These are phyloP conservation scores for Cinara cedri DNA, from an alignment of 2,888 invertebrate genomes.

Conservation along the genomic window DNA sequence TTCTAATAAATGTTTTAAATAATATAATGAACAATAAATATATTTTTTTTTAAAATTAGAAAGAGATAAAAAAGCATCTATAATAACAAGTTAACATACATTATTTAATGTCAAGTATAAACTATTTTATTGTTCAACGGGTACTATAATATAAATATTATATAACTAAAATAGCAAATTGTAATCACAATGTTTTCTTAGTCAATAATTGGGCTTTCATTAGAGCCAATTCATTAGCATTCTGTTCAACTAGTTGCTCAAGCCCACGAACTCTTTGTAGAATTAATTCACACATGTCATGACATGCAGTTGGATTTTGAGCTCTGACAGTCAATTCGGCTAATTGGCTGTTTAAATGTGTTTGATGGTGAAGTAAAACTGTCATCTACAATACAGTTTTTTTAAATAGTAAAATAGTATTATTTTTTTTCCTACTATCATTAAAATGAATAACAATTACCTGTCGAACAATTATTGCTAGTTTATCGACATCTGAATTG, in stretches of 20 bases:
- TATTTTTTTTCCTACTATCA: neutral
- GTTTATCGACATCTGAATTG: slow-evolving; percentile 58
- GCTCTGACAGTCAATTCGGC: slow-evolving; percentile 57
- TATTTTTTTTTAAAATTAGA: no score
- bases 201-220: slow-evolving; percentile 58
- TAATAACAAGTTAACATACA: neutral
- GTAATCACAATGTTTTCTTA: slow-evolving; percentile 48
- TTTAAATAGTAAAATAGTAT: neutral
- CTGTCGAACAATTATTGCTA: slow-evolving; percentile 59
- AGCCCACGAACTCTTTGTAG: slow-evolving; percentile 59
- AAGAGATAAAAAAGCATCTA: neutral
- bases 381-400: slow-evolving; percentile 59
- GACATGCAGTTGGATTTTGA: slow-evolving; percentile 58
- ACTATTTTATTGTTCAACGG: slow-evolving; percentile 47
- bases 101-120: slow-evolving; percentile 30
- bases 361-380: slow-evolving; percentile 60
- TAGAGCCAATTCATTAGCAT: slow-evolving; percentile 59
- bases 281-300: slow-evolving; percentile 59
- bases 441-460: slow-evolving; percentile 49
- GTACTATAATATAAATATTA: slow-evolving; percentile 14
- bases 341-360: slow-evolving; percentile 59
- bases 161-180: slow-evolving; percentile 21
- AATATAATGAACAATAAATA: no score
- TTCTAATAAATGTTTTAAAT: no score
- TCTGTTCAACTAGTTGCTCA: slow-evolving; percentile 59